Evolutionary conservation across 1,140 invertebrate genomes (phyloP).

Genomic region (Homalodisca vitripennis): DNA sequence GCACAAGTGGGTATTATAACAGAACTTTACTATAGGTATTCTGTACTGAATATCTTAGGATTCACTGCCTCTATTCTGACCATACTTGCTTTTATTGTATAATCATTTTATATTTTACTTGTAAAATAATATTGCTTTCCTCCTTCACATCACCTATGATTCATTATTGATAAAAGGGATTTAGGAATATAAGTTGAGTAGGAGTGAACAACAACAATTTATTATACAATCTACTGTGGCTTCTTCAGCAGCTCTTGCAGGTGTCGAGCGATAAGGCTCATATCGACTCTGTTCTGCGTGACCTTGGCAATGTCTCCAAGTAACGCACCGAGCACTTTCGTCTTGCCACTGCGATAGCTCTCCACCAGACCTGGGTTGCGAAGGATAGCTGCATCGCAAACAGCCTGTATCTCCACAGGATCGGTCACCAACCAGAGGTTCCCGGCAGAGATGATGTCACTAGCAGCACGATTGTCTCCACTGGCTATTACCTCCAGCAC

Average conservation of each 20-base stretch:
- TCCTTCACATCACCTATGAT: not conserved
- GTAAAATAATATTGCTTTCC: not conserved
- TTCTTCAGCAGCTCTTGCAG: slow-evolving; percentile 6
- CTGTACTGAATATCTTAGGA: no score
- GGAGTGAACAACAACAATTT: not conserved
- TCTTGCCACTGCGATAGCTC: slow-evolving; percentile 67
- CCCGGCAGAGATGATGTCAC: slow-evolving; percentile 60
- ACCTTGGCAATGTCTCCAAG: slow-evolving; percentile 57
- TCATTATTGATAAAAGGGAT: not conserved
- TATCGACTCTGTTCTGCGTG: slow-evolving; percentile 63
- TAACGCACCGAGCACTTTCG: slow-evolving; percentile 63
- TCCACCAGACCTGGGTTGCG: slow-evolving; percentile 66
- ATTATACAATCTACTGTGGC: not conserved
- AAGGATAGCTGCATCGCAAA: slow-evolving; percentile 61
- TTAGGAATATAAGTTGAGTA: not conserved
- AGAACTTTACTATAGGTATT: no score
- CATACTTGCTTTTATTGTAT: no score
- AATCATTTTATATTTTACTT: no score
- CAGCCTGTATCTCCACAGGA: slow-evolving; percentile 55
- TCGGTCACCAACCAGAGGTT: slow-evolving; percentile 64
- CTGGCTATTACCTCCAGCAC: slow-evolving; percentile 56
- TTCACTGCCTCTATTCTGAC: no score
- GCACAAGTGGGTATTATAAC: no score
- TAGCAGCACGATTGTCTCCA: slow-evolving; percentile 47
- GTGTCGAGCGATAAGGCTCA: slow-evolving; percentile 47